Evolutionary conservation across 2,888 invertebrate species (phyloP).

Genomic region (Drosophila seclusa): DNA sequence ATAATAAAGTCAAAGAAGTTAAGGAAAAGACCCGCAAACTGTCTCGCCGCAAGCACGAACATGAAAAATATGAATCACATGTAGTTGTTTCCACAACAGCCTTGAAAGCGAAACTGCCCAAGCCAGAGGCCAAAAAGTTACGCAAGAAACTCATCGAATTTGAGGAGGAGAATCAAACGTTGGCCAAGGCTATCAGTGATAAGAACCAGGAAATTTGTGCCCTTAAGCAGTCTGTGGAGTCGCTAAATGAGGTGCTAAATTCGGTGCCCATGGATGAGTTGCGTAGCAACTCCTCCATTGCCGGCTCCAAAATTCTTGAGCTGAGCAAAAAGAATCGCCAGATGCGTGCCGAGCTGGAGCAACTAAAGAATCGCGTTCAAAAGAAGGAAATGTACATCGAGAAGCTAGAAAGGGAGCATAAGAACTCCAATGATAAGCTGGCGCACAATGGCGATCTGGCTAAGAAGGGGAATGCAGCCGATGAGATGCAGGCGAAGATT

Average conservation of each 20-base stretch:
- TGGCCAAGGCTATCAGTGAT: slow-evolving; percentile 71
- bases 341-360: slow-evolving; percentile 80
- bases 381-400: slow-evolving; percentile 72
- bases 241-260: slow-evolving; percentile 81
- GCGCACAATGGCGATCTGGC: slow-evolving; percentile 44
- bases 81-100: slow-evolving; percentile 50
- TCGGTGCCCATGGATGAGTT: slow-evolving; percentile 82
- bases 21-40: slow-evolving; percentile 23
- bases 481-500: slow-evolving; percentile 87
- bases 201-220: slow-evolving; percentile 81
- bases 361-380: slow-evolving; percentile 68
- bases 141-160: slow-evolving; percentile 73
- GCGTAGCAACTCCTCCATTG: slow-evolving; percentile 80
- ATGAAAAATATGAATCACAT: slow-evolving; percentile 38
- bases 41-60: slow-evolving; percentile 46
- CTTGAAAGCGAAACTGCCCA: slow-evolving; percentile 23
- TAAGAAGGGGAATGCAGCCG: slow-evolving; percentile 71
- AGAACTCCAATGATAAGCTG: slow-evolving; percentile 55
- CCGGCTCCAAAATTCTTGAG: slow-evolving; percentile 80
- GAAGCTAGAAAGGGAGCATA: slow-evolving; percentile 69
- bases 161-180: slow-evolving; percentile 72
- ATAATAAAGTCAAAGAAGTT: slow-evolving; percentile 11
- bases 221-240: slow-evolving; percentile 78
- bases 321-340: slow-evolving; percentile 83
- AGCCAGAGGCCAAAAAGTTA: slow-evolving; percentile 62